Conservation (phyloP, 2,113 vertebrate genomes). For the Hemibagrus wyckioides region DNA sequence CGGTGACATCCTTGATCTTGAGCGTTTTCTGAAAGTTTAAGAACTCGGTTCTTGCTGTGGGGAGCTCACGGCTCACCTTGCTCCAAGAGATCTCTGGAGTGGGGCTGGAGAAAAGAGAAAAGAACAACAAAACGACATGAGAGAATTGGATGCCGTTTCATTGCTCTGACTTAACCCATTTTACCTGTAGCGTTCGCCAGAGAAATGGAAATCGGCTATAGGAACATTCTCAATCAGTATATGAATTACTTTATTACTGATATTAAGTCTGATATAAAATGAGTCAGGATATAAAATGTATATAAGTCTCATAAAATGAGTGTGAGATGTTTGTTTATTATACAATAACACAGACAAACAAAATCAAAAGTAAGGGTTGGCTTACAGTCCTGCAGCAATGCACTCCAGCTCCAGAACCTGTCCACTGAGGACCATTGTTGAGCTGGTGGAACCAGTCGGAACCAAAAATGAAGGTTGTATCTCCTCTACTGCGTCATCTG, state of each 20-base stretch:
- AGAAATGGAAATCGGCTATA: no score
- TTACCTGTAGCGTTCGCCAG: no score
- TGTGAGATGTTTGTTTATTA: no score
- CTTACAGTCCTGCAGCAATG: conserved; percentile 95
- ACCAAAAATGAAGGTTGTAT: conserved; percentile 85
- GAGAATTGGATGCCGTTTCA: neutral
- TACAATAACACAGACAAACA: neutral
- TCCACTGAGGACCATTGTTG: conserved; percentile 88
- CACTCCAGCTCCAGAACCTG: conserved; percentile 90
- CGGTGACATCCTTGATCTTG: conserved; percentile 84
- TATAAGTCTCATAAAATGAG: no score
- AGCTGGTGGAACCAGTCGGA: conserved; percentile 81
- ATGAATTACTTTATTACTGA: no score
- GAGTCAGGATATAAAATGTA: no score
- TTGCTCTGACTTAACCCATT: neutral
- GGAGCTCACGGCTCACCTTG: conserved; percentile 86
- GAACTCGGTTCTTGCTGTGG: conserved; percentile 77
- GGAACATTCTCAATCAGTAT: no score
- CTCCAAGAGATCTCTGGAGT: conserved; percentile 88
- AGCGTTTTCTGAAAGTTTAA: conserved; percentile 90
- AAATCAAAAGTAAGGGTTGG: neutral
- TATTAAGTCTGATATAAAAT: no score
- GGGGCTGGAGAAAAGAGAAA: conserved; percentile 71
- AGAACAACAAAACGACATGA: neutral
- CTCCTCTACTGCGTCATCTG: conserved; percentile 83